Base-by-base conservation (phyloP, 2,797 vertebrate genomes). In the Urosaurus nigricauda region DNA sequence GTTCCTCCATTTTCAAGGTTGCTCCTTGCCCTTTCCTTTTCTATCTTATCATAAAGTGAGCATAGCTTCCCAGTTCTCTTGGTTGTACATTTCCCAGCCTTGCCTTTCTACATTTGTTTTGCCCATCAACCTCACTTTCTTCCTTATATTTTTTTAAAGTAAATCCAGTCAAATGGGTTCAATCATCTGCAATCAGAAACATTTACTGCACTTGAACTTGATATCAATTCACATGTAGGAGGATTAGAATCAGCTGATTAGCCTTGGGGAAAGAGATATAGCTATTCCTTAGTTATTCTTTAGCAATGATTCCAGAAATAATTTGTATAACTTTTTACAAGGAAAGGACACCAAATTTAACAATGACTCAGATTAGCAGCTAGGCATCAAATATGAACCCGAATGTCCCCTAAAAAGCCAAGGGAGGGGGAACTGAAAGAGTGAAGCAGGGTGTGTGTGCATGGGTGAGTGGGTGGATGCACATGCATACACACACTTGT, bases 201-300 rank as follows among this genome's bases (percentile, higher is more conserved):
- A 92, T 87, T 92, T 93, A 89, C 60, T 90, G 5, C 1, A 51
- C 21, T 83, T 94, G 35, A 92, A 83, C 19, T 88, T 21, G 0
- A 43, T 93, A 86, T 92, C 86, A 90, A 63, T 35, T 93, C 73
- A 80, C 24, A 68, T 83, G 87, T 63, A 11, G 60, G 17, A 88
- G 24, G 77, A 90, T 88, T 79, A 94, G 26, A 56, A 79, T 88
- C 82, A 87, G 77, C 26, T 4, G 37, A 87, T 83, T 58, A 53
- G 14, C 60, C 58, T 47, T 26, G 6, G 29, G 24, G 68, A 73
- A n/a, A 21, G 88, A 87, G 79, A 11, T 4, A 87, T 0, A 0
- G 29, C 9, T 51, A 21, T 70, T 60, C 68, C 89, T 24, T 14
- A 47, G 11, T 51, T 78, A 32, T 51, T 51, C 77, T 78, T 29